phyloP scores from a whole-genome alignment of 2,113 vertebrate genomes.

The Zeus faber region DNA sequence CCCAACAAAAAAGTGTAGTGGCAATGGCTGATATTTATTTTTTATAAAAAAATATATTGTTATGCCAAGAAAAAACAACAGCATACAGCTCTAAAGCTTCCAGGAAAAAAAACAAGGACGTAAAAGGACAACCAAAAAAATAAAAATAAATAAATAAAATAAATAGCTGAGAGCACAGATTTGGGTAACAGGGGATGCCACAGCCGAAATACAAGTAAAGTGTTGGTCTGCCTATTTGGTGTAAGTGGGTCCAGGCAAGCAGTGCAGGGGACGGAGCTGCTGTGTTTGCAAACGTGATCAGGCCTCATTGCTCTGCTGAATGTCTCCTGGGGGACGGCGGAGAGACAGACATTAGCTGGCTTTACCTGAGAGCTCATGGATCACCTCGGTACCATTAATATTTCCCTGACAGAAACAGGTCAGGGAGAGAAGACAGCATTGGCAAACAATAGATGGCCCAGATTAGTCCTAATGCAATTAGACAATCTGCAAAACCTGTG shows the following conservation, averaged over 20 bases:
- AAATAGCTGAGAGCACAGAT: background rate
- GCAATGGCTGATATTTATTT: too few relatives aligned
- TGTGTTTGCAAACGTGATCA: constrained; percentile 1
- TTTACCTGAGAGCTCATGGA: constrained; percentile 34
- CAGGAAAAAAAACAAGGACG: background rate
- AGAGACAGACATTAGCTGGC: constrained; percentile 25
- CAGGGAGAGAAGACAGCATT: constrained; percentile 30
- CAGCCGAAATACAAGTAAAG: background rate
- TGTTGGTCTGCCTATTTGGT: background rate
- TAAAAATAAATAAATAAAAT: too few relatives aligned
- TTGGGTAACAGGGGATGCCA: background rate
- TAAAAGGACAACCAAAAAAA: background rate
- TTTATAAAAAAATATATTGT: too few relatives aligned
- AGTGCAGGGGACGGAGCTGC: background rate
- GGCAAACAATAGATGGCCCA: constrained; percentile 36
- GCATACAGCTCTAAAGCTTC: background rate
- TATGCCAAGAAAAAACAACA: too few relatives aligned
- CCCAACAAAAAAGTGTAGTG: background rate
- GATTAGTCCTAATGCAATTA: constrained; percentile 37
- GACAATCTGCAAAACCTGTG: constrained; percentile 25
- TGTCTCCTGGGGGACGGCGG: constrained; percentile 19
- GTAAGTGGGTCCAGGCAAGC: background rate
- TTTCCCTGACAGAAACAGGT: constrained; percentile 51
- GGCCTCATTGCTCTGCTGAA: constrained; percentile 16
- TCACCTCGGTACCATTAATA: constrained; percentile 48